phyloP scores from a whole-genome alignment of 2,888 invertebrate genomes.

The Flexamia atlantica region DNA sequence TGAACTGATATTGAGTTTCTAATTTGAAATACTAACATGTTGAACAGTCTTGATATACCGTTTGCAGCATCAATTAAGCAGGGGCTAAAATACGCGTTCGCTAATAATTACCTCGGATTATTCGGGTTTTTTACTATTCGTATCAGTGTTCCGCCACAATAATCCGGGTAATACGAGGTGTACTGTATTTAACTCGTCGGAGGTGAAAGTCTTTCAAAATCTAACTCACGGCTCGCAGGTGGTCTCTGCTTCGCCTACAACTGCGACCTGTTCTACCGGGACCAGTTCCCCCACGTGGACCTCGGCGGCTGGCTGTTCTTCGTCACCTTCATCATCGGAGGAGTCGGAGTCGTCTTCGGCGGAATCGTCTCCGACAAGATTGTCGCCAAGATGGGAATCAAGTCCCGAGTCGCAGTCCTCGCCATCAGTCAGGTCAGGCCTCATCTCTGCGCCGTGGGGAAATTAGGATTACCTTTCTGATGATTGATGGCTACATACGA shows the following conservation, averaged over 20 bases:
- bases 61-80: too few species aligned
- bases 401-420: constrained; percentile 87
- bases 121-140: too few species aligned
- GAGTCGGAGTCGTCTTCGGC: constrained; percentile 78
- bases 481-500: too few species aligned
- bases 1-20: too few species aligned
- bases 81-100: too few species aligned
- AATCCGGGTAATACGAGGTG: too few species aligned
- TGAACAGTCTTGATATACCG: too few species aligned
- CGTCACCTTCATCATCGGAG: constrained; percentile 91
- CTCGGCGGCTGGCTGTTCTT: constrained; percentile 94
- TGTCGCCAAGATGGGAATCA: constrained; percentile 91
- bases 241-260: constrained; percentile 96
- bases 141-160: too few species aligned
- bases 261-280: constrained; percentile 92
- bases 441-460: too few species aligned
- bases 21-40: too few species aligned
- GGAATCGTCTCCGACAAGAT: constrained; percentile 91
- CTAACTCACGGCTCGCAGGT: constrained; percentile 75
- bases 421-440: constrained; percentile 82
- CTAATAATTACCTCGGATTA: too few species aligned
- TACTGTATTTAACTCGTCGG: neutral
- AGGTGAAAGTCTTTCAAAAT: constrained; percentile 5
- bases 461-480: too few species aligned
- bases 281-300: constrained; percentile 93